A percentile compares a stretch with the other conserved stretches of the same genome.
Evolutionary conservation across 2,113 vertebrate genomes (phyloP).

Genomic region (Rhynchomys soricoides): DNA sequence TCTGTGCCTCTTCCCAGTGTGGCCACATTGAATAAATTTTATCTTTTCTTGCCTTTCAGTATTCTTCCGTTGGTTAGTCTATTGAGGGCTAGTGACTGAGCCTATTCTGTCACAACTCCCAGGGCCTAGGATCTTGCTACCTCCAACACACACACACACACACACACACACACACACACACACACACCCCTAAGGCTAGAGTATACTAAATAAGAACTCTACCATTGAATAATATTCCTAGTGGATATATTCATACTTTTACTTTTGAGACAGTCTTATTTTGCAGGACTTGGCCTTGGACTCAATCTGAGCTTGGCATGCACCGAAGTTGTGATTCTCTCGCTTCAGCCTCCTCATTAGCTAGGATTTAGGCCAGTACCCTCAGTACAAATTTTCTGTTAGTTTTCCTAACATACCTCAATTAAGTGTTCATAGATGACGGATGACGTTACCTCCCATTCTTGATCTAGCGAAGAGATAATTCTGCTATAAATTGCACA

Average conservation of each 20-base stretch:
- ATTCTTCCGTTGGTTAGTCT: not conserved
- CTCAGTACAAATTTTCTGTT: not conserved
- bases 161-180: not conserved
- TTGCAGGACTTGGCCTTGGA: too few species aligned
- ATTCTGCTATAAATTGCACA: not conserved
- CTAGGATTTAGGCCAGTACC: not conserved
- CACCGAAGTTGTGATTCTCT: not conserved
- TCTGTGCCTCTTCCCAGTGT: not conserved
- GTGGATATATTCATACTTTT: not conserved
- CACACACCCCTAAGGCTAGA: not conserved
- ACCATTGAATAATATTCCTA: not conserved
- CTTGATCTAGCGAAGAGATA: not conserved
- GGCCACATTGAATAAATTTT: not conserved
- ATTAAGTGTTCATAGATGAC: not conserved
- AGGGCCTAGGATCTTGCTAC: not conserved
- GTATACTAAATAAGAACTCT: not conserved
- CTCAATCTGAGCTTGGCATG: not conserved
- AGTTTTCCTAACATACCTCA: slow-evolving; percentile 35
- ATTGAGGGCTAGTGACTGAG: not conserved
- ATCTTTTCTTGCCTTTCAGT: not conserved
- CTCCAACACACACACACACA: not conserved
- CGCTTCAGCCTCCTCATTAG: not conserved
- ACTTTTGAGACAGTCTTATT: not conserved
- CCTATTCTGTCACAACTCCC: not conserved
- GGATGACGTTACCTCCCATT: not conserved